phyloP scores from a whole-genome alignment of 2,797 vertebrate genomes.

The Lacerta bilineata region DNA sequence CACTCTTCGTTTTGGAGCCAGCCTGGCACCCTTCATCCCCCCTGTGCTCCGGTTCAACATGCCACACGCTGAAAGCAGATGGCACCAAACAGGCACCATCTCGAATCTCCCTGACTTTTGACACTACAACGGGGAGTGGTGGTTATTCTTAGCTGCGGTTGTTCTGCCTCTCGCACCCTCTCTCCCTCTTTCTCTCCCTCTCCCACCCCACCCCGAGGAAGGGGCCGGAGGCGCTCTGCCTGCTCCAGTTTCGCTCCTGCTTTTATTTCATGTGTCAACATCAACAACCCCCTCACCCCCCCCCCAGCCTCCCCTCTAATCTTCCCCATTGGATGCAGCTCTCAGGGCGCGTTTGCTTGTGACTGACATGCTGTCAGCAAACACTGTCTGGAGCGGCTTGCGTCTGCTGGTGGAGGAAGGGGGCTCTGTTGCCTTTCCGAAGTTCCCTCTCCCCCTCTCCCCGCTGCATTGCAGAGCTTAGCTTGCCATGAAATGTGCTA shows the following conservation, averaged over 20 bases:
- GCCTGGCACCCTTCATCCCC: constrained; percentile 7
- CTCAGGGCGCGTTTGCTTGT: constrained; percentile 8
- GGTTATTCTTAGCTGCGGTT: constrained; percentile 48
- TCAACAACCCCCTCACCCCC: too few species aligned
- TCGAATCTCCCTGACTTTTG: constrained; percentile 83
- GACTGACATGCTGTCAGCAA: constrained; percentile 36
- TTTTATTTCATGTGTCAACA: neutral
- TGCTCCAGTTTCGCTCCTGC: neutral
- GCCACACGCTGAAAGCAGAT: constrained; percentile 88
- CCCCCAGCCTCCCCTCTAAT: neutral
- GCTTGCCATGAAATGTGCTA: constrained; percentile 13
- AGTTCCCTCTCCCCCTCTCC: neutral
- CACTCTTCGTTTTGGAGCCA: neutral
- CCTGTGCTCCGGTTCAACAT: constrained; percentile 35
- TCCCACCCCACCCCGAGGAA: neutral
- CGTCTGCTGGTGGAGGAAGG: neutral
- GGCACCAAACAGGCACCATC: constrained; percentile 85
- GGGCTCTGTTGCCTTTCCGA: neutral
- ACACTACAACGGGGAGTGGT: constrained; percentile 76
- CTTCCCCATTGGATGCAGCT: neutral
- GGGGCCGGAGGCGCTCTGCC: fast-evolving
- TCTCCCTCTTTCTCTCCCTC: neutral
- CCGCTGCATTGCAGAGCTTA: neutral
- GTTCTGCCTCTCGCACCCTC: neutral
- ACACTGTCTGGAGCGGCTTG: constrained; percentile 25